Percentiles rank a stretch among this genome's conserved stretches.
These are phyloP conservation scores for Mus spretus DNA, from an alignment of 2,797 vertebrate species.

Conservation along the genomic window DNA sequence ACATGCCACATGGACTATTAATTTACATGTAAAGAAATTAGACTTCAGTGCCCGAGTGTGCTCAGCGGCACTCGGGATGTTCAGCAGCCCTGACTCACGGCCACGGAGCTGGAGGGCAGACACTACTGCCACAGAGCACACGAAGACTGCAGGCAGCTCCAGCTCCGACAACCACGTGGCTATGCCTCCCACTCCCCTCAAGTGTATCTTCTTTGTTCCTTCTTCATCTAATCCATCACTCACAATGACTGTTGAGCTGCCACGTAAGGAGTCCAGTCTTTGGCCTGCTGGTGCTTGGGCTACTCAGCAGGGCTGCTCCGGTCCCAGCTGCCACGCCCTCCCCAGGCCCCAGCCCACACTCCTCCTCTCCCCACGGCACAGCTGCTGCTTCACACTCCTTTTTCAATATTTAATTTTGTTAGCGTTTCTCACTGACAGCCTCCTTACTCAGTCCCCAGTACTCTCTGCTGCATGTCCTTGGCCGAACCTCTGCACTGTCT, in stretches of 20 bases:
- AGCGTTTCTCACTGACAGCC: background rate
- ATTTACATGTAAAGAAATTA: conserved; percentile 3
- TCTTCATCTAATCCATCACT: background rate
- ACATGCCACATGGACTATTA: background rate
- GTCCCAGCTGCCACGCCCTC: background rate
- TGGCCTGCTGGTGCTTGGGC: background rate
- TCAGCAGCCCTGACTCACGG: background rate
- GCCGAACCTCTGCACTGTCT: background rate
- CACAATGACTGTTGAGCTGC: background rate
- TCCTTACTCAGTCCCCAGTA: background rate
- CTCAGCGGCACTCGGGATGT: background rate
- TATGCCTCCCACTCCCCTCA: background rate
- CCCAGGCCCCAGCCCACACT: background rate
- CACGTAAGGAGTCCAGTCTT: background rate
- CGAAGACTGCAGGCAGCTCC: background rate
- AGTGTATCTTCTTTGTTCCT: background rate
- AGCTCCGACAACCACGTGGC: background rate
- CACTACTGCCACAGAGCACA: background rate
- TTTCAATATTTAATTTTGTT: background rate
- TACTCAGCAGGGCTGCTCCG: background rate
- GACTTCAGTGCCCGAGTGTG: background rate
- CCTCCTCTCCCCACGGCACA: background rate
- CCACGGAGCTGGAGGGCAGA: background rate
- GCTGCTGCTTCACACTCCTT: background rate
- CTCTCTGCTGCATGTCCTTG: background rate